Percentiles rank a stretch among this genome's conserved stretches.
Evolutionary conservation across 2,113 vertebrate species (phyloP).

Genomic region (Phasianus colchicus): DNA sequence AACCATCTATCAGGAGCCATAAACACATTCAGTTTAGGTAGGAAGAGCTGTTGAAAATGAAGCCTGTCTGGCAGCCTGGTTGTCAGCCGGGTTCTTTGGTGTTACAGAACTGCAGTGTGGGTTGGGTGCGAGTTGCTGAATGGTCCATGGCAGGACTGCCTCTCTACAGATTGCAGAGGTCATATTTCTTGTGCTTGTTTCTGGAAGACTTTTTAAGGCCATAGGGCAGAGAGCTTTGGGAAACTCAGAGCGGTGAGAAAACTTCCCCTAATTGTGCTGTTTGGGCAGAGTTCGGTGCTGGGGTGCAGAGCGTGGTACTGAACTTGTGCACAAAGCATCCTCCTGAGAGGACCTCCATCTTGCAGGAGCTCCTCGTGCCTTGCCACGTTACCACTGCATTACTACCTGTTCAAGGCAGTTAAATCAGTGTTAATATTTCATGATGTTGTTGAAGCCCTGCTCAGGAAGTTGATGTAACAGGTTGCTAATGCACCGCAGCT

Average conservation of each 20-base stretch:
- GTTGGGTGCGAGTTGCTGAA: neutral
- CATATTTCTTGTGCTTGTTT: neutral
- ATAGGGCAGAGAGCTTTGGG: neutral
- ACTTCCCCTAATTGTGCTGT: fast-evolving
- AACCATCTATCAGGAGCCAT: neutral
- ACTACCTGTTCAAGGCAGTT: neutral
- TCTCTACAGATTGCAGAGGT: neutral
- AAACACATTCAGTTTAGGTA: neutral
- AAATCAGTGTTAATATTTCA: neutral
- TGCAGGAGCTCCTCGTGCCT: neutral
- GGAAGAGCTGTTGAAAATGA: neutral
- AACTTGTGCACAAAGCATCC: fast-evolving
- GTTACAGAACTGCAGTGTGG: too few relatives aligned
- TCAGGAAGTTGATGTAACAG: neutral
- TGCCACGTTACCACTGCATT: neutral
- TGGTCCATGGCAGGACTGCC: neutral
- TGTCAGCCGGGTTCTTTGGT: neutral
- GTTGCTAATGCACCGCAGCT: neutral
- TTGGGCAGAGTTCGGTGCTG: neutral
- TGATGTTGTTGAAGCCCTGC: neutral
- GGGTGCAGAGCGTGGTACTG: neutral
- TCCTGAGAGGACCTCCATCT: neutral
- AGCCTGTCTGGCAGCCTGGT: neutral
- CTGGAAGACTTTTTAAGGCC: neutral
- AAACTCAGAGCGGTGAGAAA: neutral